Evolutionary conservation across 2,888 invertebrate species (phyloP).

Genomic region (Lycia hirtaria): DNA sequence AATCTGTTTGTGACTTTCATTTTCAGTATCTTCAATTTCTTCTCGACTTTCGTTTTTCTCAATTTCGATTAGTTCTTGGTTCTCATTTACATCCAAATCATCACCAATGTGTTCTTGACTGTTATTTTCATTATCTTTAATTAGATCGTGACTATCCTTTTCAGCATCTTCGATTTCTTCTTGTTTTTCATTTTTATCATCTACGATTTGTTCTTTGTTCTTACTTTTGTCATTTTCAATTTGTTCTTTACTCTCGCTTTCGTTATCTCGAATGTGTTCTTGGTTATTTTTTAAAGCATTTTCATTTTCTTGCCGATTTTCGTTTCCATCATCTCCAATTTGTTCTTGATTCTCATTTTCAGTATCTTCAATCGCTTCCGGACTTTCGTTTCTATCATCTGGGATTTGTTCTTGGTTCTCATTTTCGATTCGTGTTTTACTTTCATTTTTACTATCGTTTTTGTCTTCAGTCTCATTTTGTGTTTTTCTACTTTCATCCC

Average conservation of each 20-base stretch:
- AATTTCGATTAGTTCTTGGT: slow-evolving; percentile 23
- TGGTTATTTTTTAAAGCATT: no score
- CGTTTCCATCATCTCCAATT: no score
- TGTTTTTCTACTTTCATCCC: slow-evolving; percentile 16
- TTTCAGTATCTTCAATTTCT: slow-evolving; percentile 25
- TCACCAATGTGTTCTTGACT: slow-evolving; percentile 9
- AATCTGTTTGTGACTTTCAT: slow-evolving; percentile 18
- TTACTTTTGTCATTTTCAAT: slow-evolving; percentile 18
- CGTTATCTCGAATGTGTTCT: no score
- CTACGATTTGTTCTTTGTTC: slow-evolving; percentile 23
- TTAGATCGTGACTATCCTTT: no score
- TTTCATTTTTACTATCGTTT: slow-evolving; percentile 15
- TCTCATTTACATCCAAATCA: slow-evolving; percentile 15
- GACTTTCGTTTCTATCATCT: slow-evolving; percentile 11
- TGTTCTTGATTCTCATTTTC: no score
- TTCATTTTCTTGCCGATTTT: no score
- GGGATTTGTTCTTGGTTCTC: slow-evolving; percentile 23
- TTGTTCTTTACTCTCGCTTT: slow-evolving; percentile 14
- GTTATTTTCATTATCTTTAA: no score
- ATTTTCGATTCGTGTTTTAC: slow-evolving; percentile 7
- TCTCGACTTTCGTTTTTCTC: slow-evolving; percentile 17
- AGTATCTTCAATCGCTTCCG: no score
- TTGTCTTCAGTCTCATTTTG: slow-evolving; percentile 6
- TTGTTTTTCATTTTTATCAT: no score
- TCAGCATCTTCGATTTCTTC: no score